Base-by-base conservation (phyloP, 2,797 vertebrate species). In the Macroramphosus scolopax region DNA sequence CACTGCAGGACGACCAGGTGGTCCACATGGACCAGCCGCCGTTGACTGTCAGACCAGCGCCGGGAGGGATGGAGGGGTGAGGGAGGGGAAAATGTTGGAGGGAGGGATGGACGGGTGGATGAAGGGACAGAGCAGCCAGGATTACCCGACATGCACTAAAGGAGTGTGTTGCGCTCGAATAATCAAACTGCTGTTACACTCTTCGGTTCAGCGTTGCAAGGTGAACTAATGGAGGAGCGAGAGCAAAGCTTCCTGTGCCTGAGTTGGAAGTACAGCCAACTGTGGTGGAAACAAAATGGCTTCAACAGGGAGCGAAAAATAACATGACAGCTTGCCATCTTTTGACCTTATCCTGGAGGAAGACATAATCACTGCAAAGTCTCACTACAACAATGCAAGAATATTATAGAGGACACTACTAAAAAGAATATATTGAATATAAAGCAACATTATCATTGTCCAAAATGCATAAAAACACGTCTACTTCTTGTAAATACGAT, bases 11-110 rank as follows among this genome's bases (percentile, higher is more conserved):
- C 33, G 95, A 97, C 96, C 97, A 99, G 81, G 93, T 96, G 28
- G 95, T 94, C 97, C 97, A 99, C 17, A 94, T 96, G 68, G 97
- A 98, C 97, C 97, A 99, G 89, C 96, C 97, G 79, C 97, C 97
- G 73, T 98, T 97, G 90, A 99, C 97, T 99, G 93, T 79, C 50
- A 71, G 64, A 68, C 61, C 81, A 49, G 65, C 55, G 29, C 67
- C 56, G 40, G 51, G 44, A 11, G 24, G 42, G 20, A 51, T 54
- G 54, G 49, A 45, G 39, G 43, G 48, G 56, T 36, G 60, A 36
- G 52, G 59, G 49, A 17, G 25, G 12, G 20, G 40, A 51, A 46
- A 24, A 26, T 49, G 76, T 46, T 34, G 57, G 69, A 54, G 31
- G 75, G 34, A 53, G 15, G 72, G 60, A 58, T 34, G 63, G 68